These are phyloP conservation scores for Drosophila persimilis DNA, from an alignment of 1,140 invertebrate species.

Conservation along the genomic window DNA sequence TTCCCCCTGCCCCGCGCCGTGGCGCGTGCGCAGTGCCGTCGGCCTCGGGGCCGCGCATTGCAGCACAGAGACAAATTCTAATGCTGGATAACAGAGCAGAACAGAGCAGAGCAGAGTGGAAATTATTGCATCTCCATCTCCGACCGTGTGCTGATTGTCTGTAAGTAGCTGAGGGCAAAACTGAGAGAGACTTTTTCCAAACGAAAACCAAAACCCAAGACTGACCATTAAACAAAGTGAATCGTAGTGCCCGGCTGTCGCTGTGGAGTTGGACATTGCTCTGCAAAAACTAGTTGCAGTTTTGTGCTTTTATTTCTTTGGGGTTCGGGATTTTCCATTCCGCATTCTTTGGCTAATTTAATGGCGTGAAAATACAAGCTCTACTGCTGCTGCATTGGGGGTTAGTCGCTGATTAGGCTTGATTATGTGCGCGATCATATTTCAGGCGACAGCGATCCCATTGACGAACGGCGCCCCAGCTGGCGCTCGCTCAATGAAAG, in stretches of 20 bases:
- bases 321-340: constrained; percentile 70
- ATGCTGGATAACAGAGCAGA: constrained; percentile 49
- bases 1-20: constrained; percentile 1
- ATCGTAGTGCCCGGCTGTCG: constrained; percentile 38
- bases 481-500: constrained; percentile 34
- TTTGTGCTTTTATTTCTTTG: constrained; percentile 13
- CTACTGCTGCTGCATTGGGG: constrained; percentile 17
- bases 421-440: constrained; percentile 62
- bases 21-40: constrained; percentile 66
- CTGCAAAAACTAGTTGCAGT: constrained; percentile 64
- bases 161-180: constrained; percentile 78
- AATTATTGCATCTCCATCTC: constrained; percentile 45
- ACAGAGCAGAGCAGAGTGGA: constrained; percentile 35
- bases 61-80: constrained; percentile 72
- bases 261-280: constrained; percentile 27
- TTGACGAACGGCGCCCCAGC: constrained; percentile 65
- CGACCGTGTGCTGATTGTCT: constrained; percentile 74
- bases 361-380: constrained; percentile 69
- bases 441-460: constrained; percentile 43
- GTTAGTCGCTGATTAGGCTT: constrained; percentile 63
- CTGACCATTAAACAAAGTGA: constrained; percentile 54
- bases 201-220: constrained; percentile 12
- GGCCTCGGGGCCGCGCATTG: constrained; percentile 20
- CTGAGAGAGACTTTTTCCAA: constrained; percentile 19
- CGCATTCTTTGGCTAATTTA: constrained; percentile 74